Conservation (phyloP, 2,113 vertebrate species). For the Buteo buteo region DNA sequence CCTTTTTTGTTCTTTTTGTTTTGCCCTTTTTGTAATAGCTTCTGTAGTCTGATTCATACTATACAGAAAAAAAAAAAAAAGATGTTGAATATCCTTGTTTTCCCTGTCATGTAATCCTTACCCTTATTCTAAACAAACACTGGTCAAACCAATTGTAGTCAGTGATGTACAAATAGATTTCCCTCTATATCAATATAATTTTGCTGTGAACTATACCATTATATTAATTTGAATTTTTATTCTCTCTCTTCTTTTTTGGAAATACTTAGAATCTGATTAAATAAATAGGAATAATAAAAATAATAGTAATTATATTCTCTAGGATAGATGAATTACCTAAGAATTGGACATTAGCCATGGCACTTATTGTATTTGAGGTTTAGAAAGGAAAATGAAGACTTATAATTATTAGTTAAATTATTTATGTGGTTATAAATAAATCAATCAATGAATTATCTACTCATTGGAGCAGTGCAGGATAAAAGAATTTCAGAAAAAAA, state of each 20-base stretch:
- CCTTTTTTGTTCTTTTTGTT: background rate
- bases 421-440: constrained; percentile 24
- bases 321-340: background rate
- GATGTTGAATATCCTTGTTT: background rate
- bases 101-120: background rate
- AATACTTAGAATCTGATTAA: background rate
- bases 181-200: background rate
- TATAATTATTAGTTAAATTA: constrained; percentile 40
- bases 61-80: background rate
- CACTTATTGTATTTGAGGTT: background rate
- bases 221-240: constrained; percentile 16
- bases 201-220: background rate
- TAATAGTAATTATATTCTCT: background rate
- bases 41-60: background rate
- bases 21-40: background rate
- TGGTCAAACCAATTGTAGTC: background rate
- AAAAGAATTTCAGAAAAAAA: constrained; percentile 10
- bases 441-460: constrained; percentile 9
- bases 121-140: background rate
- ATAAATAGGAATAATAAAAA: background rate
- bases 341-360: background rate
- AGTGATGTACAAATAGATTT: background rate
- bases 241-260: background rate
- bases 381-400: constrained; percentile 10
- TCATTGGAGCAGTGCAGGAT: background rate